Evolutionary conservation across 2,888 invertebrate species (phyloP).

Genomic region (Hypena proboscidalis): DNA sequence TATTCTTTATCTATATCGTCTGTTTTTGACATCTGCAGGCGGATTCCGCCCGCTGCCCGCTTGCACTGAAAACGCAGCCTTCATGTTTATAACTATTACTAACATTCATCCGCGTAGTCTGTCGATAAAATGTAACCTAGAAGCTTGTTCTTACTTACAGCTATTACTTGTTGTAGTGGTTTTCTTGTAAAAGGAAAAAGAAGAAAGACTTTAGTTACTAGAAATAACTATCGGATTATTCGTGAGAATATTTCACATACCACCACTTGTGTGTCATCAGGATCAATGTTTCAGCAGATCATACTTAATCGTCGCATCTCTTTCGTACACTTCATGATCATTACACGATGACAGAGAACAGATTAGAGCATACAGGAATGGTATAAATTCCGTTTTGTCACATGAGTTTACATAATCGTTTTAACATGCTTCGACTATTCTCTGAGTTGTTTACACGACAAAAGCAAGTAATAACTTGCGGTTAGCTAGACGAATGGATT

Average conservation of each 20-base stretch:
- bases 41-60: no score
- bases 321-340: conserved; percentile 6
- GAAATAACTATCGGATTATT: conserved; percentile 17
- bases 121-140: no score
- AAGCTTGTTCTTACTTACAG: no score
- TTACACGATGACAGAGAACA: conserved; percentile 22
- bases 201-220: no score
- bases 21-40: no score
- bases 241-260: conserved; percentile 23
- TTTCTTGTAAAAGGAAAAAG: no score
- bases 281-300: conserved; percentile 25
- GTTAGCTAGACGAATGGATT: conserved; percentile 46
- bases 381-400: conserved; percentile 36
- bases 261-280: conserved; percentile 21
- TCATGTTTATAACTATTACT: no score
- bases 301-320: conserved; percentile 14
- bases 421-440: conserved; percentile 33
- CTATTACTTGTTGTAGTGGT: no score
- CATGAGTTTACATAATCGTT: conserved; percentile 40
- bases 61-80: no score
- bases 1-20: no score
- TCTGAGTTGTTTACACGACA: conserved; percentile 25
- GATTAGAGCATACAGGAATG: conserved; percentile 19
- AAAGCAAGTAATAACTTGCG: conserved; percentile 12
- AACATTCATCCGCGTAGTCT: no score